Evolutionary conservation across 2,888 invertebrate genomes (phyloP), one percentile per base, ranked within the genome.

Genomic region (Oegoconia quadripuncta): DNA sequence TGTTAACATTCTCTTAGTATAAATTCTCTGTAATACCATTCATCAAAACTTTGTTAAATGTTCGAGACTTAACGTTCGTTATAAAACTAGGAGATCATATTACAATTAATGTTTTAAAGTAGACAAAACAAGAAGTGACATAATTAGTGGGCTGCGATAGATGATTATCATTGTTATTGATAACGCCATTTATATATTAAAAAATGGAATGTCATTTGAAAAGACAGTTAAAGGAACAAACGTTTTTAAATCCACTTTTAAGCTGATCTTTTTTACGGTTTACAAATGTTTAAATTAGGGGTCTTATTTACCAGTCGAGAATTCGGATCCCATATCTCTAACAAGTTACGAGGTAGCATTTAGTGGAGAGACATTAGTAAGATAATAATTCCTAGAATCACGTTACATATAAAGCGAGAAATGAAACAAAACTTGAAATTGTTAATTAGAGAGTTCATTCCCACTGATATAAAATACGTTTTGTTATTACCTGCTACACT

Each of bases 371-470:
- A 67, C 74, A 69, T 74, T 76, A 77, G 72, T 70, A 52, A 78
- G 77, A 75, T 74, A 75, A 75, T 71, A 71, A 69, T 78, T 78
- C 77, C 52, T 54, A 63, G 83, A 81, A 82, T 74, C 67, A 70
- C 59, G 65, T 73, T 72, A 75, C 74, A 62, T 56, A 59, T 51
- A 58, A 64, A 60, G 68, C 65, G 66, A 65, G 58, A 66, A 64
- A 63, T 64, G 67, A 61, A 65, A 67, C 54, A 63, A 66, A 69
- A 67, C 64, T 58, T 50, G 59, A 64, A 68, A 68, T 70, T 73
- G 64, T 73, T 80, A 79, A 78, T 80, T 80, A 73, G 61, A 52
- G 57, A 50, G 37, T 46, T 53, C 56, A 52, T 63, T 63, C 59
- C 53, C 50, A 56, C 59, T 52, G 56, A 47, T 59, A 59, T 58